Conservation (phyloP, 2,888 invertebrate species). For the Sinotaia quadrata region DNA sequence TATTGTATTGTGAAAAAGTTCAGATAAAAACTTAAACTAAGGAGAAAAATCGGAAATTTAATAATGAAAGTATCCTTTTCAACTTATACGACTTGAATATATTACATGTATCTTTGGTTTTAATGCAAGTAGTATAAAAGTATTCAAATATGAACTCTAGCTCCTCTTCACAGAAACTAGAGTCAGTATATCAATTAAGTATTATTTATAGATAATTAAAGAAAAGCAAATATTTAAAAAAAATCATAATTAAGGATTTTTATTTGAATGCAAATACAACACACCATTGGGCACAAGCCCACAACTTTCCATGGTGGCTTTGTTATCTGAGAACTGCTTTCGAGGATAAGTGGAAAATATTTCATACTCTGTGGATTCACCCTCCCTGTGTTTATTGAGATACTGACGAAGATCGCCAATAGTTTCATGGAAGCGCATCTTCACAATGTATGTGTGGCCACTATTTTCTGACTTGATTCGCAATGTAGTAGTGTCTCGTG, state of each 20-base stretch:
- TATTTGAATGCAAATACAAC: slow-evolving; percentile 53
- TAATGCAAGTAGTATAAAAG: too few relatives aligned
- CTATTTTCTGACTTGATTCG: slow-evolving; percentile 66
- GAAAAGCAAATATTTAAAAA: too few relatives aligned
- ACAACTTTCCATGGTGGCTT: slow-evolving; percentile 56
- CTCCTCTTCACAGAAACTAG: too few relatives aligned
- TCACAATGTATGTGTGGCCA: slow-evolving; percentile 68
- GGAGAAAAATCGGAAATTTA: too few relatives aligned
- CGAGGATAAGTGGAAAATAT: slow-evolving; percentile 65
- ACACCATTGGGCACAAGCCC: slow-evolving; percentile 70
- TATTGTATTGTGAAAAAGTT: too few relatives aligned
- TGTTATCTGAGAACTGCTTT: slow-evolving; percentile 54
- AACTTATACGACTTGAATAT: too few relatives aligned
- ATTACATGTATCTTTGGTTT: too few relatives aligned
- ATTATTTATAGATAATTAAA: too few relatives aligned
- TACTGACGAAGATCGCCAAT: slow-evolving; percentile 65
- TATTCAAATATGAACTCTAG: too few relatives aligned
- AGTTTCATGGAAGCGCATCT: slow-evolving; percentile 69
- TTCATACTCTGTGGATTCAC: slow-evolving; percentile 47
- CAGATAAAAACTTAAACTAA: too few relatives aligned
- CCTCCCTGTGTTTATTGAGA: slow-evolving; percentile 53
- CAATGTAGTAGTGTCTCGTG: slow-evolving; percentile 65
- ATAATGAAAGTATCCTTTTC: too few relatives aligned
- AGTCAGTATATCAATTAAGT: too few relatives aligned
- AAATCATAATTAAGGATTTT: slow-evolving; percentile 26